phyloP scores from a whole-genome alignment of 1,140 invertebrate genomes.

The Solenopsis invicta region DNA sequence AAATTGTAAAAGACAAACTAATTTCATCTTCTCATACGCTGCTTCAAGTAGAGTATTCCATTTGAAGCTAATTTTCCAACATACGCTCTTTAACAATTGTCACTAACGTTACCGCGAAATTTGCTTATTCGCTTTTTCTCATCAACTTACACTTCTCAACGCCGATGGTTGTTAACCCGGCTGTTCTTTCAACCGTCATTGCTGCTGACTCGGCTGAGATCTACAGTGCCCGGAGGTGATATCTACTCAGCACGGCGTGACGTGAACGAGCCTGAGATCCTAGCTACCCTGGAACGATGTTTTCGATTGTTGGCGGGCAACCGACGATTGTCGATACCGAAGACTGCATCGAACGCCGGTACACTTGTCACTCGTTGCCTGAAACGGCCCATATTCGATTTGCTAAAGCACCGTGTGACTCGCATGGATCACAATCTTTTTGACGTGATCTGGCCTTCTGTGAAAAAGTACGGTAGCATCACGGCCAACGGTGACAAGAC shows the following conservation, averaged over 20 bases:
- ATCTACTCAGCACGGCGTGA: conserved; percentile 90
- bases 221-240: conserved; percentile 89
- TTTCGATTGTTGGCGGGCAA: conserved; percentile 90
- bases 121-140: conserved; percentile 44
- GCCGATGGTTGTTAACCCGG: conserved; percentile 35
- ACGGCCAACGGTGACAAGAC: conserved; percentile 84
- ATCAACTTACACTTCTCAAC: not conserved
- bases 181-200: conserved; percentile 42
- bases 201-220: conserved; percentile 5
- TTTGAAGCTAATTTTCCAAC: not conserved
- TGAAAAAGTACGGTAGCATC: conserved; percentile 90
- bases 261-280: conserved; percentile 90
- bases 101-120: conserved; percentile 26
- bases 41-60: not conserved
- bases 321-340: conserved; percentile 87
- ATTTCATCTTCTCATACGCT: not conserved
- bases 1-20: not conserved
- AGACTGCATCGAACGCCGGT: conserved; percentile 86
- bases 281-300: conserved; percentile 91
- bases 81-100: not conserved
- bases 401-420: conserved; percentile 90
- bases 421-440: conserved; percentile 93
- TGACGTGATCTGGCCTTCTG: conserved; percentile 93
- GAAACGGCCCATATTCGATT: conserved; percentile 90
- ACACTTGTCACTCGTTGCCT: conserved; percentile 90